Evolutionary conservation across 2,797 vertebrate species (phyloP).

Genomic region (Poecilia gillii): DNA sequence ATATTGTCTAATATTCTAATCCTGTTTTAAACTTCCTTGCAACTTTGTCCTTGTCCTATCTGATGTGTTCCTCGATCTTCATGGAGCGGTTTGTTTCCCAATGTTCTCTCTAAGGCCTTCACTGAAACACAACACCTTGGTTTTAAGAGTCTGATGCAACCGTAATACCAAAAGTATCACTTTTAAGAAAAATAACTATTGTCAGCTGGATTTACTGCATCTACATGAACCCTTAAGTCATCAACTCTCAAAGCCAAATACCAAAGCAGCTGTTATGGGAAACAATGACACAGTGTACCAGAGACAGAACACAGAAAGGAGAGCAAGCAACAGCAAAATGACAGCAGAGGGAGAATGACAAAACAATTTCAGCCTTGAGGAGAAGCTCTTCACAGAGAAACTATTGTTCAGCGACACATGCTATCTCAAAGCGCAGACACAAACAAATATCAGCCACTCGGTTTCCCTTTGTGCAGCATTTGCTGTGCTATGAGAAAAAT

Average conservation of each 20-base stretch:
- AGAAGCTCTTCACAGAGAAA: conserved; percentile 61
- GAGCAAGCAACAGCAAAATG: not conserved
- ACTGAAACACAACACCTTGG: not conserved
- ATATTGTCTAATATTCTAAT: not conserved
- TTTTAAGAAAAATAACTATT: not conserved
- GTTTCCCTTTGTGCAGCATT: conserved; percentile 22
- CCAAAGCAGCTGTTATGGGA: conserved; percentile 7
- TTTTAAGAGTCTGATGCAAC: not conserved
- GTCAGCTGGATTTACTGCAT: not conserved
- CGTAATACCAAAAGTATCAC: not conserved
- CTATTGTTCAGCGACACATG: conserved; percentile 61
- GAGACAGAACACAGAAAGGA: conserved; percentile 4
- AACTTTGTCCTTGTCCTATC: no score
- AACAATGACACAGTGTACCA: conserved; percentile 37
- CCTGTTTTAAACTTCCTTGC: no score
- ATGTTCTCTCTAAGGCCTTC: not conserved
- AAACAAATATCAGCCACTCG: conserved; percentile 30
- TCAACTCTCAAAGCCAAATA: conserved; percentile 18
- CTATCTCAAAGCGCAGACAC: conserved; percentile 36
- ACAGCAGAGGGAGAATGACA: conserved; percentile 34
- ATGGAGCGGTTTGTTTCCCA: not conserved
- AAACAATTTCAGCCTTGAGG: conserved; percentile 57
- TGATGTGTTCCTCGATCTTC: not conserved
- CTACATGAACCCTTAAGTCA: conserved; percentile 3
- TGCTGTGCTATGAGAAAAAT: conserved; percentile 50